phyloP scores from a whole-genome alignment of 2,888 invertebrate species.

The Eupelmus urozonus region DNA sequence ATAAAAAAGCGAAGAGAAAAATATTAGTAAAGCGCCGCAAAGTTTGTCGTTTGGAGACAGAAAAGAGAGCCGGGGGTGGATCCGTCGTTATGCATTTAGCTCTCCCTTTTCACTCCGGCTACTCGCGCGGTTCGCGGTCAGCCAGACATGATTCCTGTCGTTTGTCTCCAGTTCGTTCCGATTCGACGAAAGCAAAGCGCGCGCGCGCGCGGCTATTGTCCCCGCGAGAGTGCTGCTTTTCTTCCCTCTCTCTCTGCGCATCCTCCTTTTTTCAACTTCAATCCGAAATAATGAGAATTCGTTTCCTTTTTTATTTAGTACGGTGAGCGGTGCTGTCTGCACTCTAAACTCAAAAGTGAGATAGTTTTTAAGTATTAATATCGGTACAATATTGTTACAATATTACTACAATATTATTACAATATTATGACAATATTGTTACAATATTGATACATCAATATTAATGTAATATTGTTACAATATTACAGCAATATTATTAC shows the following conservation, averaged over 20 bases:
- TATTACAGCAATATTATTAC: too few relatives aligned
- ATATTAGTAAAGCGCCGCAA: too few relatives aligned
- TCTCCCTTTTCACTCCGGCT: background rate
- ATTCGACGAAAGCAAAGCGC: slow-evolving; percentile 63
- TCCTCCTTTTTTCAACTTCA: slow-evolving; percentile 37
- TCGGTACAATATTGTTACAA: too few relatives aligned
- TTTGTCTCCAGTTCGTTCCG: slow-evolving; percentile 72
- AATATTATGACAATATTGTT: too few relatives aligned
- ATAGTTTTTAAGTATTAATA: too few relatives aligned
- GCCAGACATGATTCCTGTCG: slow-evolving; percentile 77
- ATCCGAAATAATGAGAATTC: slow-evolving; percentile 36
- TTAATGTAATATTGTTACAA: too few relatives aligned
- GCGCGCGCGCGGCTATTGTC: slow-evolving; percentile 49
- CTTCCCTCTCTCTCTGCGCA: slow-evolving; percentile 22
- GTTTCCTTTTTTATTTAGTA: slow-evolving; percentile 1
- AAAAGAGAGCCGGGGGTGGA: background rate
- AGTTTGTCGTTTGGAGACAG: background rate
- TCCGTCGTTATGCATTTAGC: background rate
- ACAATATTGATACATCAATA: too few relatives aligned
- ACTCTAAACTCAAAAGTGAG: too few relatives aligned
- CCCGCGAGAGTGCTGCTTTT: slow-evolving; percentile 48
- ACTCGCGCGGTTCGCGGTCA: slow-evolving; percentile 65
- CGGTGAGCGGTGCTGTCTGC: background rate
- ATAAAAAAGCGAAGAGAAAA: background rate
- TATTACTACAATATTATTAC: too few relatives aligned